A percentile compares a stretch with the other conserved stretches of the same genome.
phyloP scores from a whole-genome alignment of 2,888 invertebrate genomes.

The Hirtodrosophila histrioides region DNA sequence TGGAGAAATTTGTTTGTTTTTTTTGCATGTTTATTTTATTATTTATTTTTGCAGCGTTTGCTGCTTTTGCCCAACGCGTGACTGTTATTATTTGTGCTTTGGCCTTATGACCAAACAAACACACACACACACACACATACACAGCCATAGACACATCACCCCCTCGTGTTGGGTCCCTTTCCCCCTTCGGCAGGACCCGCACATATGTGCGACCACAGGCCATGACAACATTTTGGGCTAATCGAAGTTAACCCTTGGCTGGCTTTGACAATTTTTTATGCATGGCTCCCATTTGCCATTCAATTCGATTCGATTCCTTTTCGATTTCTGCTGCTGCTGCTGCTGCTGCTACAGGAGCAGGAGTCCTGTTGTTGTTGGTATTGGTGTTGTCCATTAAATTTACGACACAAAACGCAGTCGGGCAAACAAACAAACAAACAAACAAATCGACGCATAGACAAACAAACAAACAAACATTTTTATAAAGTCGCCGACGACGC shows the following conservation, averaged over 20 bases:
- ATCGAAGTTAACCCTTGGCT: conserved; percentile 79
- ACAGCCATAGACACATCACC: conserved; percentile 1
- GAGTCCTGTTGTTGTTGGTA: conserved; percentile 29
- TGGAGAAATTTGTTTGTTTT: conserved; percentile 10
- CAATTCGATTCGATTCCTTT: conserved; percentile 76
- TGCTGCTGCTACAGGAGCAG: conserved; percentile 24
- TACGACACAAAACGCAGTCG: conserved; percentile 78
- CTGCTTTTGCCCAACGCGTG: conserved; percentile 65
- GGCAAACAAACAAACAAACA: conserved; percentile 74
- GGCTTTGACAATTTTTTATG: conserved; percentile 78
- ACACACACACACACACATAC: conserved; percentile 14
- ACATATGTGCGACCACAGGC: conserved; percentile 80
- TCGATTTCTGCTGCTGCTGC: conserved; percentile 57
- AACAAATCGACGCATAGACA: conserved; percentile 41
- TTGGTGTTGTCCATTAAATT: conserved; percentile 74
- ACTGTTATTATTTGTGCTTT: conserved; percentile 77
- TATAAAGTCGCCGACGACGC: conserved; percentile 75
- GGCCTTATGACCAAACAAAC: conserved; percentile 73
- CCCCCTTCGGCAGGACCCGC: conserved; percentile 35
- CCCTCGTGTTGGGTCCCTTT: background rate
- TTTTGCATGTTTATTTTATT: conserved; percentile 61
- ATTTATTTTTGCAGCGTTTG: conserved; percentile 76
- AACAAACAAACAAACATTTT: conserved; percentile 66
- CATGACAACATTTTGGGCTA: conserved; percentile 80
- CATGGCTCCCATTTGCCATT: conserved; percentile 77